A percentile compares a stretch with the other conserved stretches of the same genome.
These are phyloP conservation scores for Acanthisitta chloris DNA, from an alignment of 2,113 vertebrate genomes.

Conservation along the genomic window DNA sequence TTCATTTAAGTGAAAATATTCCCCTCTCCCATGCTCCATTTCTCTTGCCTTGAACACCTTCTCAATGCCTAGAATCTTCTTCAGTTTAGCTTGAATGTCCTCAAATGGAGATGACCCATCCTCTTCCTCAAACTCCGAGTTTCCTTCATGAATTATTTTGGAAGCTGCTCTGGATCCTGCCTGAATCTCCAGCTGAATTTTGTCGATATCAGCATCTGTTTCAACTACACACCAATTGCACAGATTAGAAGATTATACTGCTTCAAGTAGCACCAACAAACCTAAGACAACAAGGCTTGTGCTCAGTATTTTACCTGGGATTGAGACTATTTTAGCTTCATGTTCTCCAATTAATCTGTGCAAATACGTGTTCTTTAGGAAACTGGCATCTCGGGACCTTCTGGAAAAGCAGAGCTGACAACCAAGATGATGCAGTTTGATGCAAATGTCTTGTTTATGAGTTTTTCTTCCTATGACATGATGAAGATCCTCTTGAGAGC, in stretches of 20 bases:
- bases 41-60: constrained; percentile 42
- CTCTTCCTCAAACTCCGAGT: constrained; percentile 19
- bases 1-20: not conserved
- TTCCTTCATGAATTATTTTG: constrained; percentile 70
- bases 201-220: constrained; percentile 72
- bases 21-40: not conserved
- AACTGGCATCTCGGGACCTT: constrained; percentile 64
- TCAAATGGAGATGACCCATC: constrained; percentile 20
- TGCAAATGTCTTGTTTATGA: constrained; percentile 52
- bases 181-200: constrained; percentile 78
- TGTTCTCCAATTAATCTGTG: constrained; percentile 74
- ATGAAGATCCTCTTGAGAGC: not conserved
- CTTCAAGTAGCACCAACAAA: not conserved
- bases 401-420: constrained; percentile 72
- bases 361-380: constrained; percentile 43
- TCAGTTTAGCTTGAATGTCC: constrained; percentile 71
- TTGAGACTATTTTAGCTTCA: constrained; percentile 42
- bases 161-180: constrained; percentile 74
- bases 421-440: constrained; percentile 41
- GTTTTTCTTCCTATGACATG: not conserved
- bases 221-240: constrained; percentile 6
- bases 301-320: constrained; percentile 68
- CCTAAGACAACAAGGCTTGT: not conserved
- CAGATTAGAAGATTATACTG: not conserved
- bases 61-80: constrained; percentile 69